Base-by-base conservation (phyloP, 2,888 invertebrate species). In the Meloe dianella region DNA sequence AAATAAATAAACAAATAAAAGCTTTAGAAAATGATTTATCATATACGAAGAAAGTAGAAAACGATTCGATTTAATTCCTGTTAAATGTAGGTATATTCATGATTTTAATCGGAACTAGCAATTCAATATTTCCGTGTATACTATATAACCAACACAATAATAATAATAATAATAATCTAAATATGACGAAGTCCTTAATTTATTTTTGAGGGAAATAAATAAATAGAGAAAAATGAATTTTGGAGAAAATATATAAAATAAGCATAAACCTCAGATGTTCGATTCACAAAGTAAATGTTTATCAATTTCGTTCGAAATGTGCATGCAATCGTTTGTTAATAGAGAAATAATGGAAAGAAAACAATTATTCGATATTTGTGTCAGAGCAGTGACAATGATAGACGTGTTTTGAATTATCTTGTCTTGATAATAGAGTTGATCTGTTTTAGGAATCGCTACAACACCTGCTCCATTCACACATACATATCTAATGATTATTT, bases 381-480 rank as follows among this genome's bases (percentile, higher is more conserved):
- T 78, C 79, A 75, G 71, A 71, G 72, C 67, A 67, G 78, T 79
- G 81, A 81, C 81, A 79, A 79, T 80, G 81, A 81, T 77, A 73
- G 81, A 80, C 81, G 78, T 79, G 78, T 80, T 80, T 79, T 77
- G 78, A 78, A 80, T 80, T 80, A 79, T 78, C 79, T 76, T 78
- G 75, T 75, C 77, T 73, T 69, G 73, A 75, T 75, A 77, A 77
- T 77, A 74, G 75, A 75, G 71, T 75, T 76, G 78, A 80, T 80
- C 79, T 77, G 77, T 71, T 73, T 70, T 68, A 74, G 74, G 73
- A 75, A 75, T 75, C 72, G 74, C 70, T 65, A 61, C 69, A 65
- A 69, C 78, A 80, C 77, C 78, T 80, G 79, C 68, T 57, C 67
- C 17, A 65, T 74, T 77, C 75, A 67, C 77, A 71, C 76, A 74